A percentile compares a stretch with the other conserved stretches of the same genome.
phyloP scores from a whole-genome alignment of 2,888 invertebrate genomes.

The Nemapogon koenigi region DNA sequence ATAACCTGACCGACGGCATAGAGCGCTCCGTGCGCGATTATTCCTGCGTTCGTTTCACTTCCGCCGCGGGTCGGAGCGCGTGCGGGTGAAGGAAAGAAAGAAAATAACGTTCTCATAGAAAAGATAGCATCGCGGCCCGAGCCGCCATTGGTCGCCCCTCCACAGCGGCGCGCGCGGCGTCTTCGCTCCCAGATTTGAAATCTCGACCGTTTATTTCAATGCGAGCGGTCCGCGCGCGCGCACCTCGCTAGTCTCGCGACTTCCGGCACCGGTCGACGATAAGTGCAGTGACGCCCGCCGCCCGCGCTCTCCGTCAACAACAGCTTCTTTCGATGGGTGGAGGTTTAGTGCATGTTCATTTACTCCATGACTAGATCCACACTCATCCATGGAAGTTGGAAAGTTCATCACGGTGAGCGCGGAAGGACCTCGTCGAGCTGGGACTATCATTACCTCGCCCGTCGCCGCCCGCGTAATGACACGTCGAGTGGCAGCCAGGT shows the following conservation, averaged over 20 bases:
- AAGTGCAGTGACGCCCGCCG: constrained; percentile 17
- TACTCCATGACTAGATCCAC: constrained; percentile 79
- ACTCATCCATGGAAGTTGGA: constrained; percentile 77
- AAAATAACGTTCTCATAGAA: constrained; percentile 56
- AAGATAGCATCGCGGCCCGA: constrained; percentile 43
- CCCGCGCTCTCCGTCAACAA: constrained; percentile 32
- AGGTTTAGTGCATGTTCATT: constrained; percentile 75
- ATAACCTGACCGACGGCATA: constrained; percentile 7
- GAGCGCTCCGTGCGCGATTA: constrained; percentile 25
- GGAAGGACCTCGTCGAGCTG: background rate
- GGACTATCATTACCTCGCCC: background rate
- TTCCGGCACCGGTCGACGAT: no score
- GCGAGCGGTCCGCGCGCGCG: constrained; percentile 45
- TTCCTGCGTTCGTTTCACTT: constrained; percentile 58
- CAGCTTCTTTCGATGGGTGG: constrained; percentile 75
- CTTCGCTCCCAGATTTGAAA: constrained; percentile 61
- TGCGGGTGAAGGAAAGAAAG: constrained; percentile 48
- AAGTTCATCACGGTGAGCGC: constrained; percentile 32
- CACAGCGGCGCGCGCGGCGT: constrained; percentile 52
- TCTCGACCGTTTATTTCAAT: constrained; percentile 64
- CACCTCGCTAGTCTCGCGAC: no score
- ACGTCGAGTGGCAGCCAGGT: constrained; percentile 46
- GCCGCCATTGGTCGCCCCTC: constrained; percentile 33
- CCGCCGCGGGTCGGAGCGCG: constrained; percentile 50
- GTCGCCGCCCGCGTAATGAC: constrained; percentile 35